A percentile compares a stretch with the other conserved stretches of the same genome.
These are phyloP conservation scores for Papilio demoleus DNA, from an alignment of 2,888 invertebrate species.

Conservation along the genomic window DNA sequence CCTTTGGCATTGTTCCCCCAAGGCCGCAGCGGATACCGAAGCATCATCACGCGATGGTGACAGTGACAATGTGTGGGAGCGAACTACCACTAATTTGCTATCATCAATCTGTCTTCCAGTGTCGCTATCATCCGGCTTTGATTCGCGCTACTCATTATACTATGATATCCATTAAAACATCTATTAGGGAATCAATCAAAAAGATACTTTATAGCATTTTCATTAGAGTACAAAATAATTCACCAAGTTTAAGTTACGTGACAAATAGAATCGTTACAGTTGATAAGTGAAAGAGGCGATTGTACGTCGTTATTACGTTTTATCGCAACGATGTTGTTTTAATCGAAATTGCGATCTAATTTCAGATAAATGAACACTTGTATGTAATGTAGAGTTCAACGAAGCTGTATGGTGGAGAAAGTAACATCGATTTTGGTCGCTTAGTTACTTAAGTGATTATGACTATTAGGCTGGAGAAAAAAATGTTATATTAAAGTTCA, in stretches of 20 bases:
- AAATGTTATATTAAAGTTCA: background rate
- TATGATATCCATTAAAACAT: slow-evolving; percentile 15
- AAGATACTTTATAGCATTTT: background rate
- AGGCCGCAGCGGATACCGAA: slow-evolving; percentile 34
- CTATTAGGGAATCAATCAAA: background rate
- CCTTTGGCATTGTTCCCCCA: slow-evolving; percentile 40
- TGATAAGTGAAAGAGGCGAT: slow-evolving; percentile 31
- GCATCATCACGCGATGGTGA: slow-evolving; percentile 37
- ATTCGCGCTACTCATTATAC: slow-evolving; percentile 32
- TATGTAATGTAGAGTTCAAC: slow-evolving; percentile 21
- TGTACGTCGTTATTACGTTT: slow-evolving; percentile 23
- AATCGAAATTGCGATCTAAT: slow-evolving; percentile 34
- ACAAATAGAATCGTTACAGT: slow-evolving; percentile 25
- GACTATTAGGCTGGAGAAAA: background rate
- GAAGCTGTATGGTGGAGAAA: slow-evolving; percentile 6
- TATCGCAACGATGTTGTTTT: slow-evolving; percentile 25
- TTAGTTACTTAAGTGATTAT: slow-evolving; percentile 11
- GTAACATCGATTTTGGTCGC: background rate
- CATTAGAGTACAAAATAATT: slow-evolving; percentile 12
- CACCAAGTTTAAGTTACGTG: slow-evolving; percentile 8
- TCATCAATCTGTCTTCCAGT: slow-evolving; percentile 39
- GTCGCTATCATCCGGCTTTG: slow-evolving; percentile 34
- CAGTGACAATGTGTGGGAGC: slow-evolving; percentile 26
- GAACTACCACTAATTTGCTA: slow-evolving; percentile 28
- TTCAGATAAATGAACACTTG: slow-evolving; percentile 25